Conservation (phyloP, 2,797 vertebrate genomes). For the Rhynchonycteris naso region DNA sequence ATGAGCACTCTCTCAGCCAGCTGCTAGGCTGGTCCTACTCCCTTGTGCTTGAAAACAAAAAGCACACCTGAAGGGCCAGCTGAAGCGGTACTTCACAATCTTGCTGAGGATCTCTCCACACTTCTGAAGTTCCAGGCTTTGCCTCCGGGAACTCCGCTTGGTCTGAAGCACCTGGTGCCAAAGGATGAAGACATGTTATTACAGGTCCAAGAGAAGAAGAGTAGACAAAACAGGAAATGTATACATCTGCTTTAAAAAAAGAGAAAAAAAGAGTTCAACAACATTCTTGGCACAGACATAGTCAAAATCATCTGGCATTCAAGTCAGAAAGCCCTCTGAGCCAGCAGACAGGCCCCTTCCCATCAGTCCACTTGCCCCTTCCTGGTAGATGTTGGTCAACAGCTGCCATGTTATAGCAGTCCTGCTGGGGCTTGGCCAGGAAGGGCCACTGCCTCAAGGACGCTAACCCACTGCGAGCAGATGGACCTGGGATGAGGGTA, state of each 20-base stretch:
- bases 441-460: background rate
- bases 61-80: conserved; percentile 98
- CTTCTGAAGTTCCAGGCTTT: conserved; percentile 93
- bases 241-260: background rate
- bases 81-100: conserved; percentile 95
- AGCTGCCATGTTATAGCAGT: background rate
- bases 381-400: background rate
- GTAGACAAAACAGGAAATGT: background rate
- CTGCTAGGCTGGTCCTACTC: background rate
- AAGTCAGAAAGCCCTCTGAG: background rate
- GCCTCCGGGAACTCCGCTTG: conserved; percentile 86
- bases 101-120: conserved; percentile 97
- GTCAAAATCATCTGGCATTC: background rate
- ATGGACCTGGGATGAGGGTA: background rate
- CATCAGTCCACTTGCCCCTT: background rate
- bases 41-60: too few relatives aligned
- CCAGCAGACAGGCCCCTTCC: background rate
- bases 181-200: background rate
- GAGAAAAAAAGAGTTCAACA: background rate
- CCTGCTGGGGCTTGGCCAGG: background rate
- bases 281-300: background rate
- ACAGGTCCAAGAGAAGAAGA: background rate
- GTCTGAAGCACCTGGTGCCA: conserved; percentile 92
- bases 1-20: background rate
- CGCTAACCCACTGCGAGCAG: background rate